Percentiles rank a stretch among this genome's conserved stretches.
These are phyloP conservation scores for Tenthredo scrophulariae DNA, from an alignment of 2,888 invertebrate genomes.

Conservation along the genomic window DNA sequence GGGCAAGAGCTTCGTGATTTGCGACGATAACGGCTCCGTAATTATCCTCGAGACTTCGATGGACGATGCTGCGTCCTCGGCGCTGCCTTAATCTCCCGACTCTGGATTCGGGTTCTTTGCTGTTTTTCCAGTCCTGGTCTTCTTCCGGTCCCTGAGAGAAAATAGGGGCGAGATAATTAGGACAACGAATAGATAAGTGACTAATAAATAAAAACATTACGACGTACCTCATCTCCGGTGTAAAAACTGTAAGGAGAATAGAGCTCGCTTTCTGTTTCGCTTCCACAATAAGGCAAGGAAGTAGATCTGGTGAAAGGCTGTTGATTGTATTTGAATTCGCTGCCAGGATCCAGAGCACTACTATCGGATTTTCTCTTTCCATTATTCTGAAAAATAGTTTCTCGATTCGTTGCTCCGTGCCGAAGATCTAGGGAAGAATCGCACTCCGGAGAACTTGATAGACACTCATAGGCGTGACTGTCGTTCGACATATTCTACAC, in stretches of 20 bases:
- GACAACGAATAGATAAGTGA: not conserved
- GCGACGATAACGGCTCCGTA: conserved; percentile 94
- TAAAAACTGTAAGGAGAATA: conserved; percentile 91
- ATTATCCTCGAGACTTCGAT: conserved; percentile 92
- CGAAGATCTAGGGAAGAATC: conserved; percentile 80
- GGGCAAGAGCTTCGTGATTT: conserved; percentile 93
- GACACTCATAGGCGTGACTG: conserved; percentile 82
- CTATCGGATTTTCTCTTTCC: conserved; percentile 79
- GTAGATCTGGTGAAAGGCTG: conserved; percentile 82
- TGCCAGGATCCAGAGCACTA: conserved; percentile 79
- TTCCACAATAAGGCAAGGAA: conserved; percentile 90
- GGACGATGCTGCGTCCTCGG: conserved; percentile 90
- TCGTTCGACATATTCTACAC: conserved; percentile 77
- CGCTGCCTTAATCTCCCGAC: conserved; percentile 84
- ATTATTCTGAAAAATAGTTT: conserved; percentile 73
- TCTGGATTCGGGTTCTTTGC: conserved; percentile 75
- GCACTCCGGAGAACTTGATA: conserved; percentile 86
- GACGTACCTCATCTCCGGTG: conserved; percentile 80
- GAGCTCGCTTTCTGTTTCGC: conserved; percentile 91
- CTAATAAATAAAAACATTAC: not conserved
- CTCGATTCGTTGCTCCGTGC: conserved; percentile 72
- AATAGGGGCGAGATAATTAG: not conserved
- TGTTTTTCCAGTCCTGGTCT: conserved; percentile 79
- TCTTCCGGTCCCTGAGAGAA: conserved; percentile 78
- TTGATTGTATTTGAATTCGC: conserved; percentile 83